Base-by-base conservation (phyloP, 2,113 vertebrate genomes). In the Eulemur macaco region DNA sequence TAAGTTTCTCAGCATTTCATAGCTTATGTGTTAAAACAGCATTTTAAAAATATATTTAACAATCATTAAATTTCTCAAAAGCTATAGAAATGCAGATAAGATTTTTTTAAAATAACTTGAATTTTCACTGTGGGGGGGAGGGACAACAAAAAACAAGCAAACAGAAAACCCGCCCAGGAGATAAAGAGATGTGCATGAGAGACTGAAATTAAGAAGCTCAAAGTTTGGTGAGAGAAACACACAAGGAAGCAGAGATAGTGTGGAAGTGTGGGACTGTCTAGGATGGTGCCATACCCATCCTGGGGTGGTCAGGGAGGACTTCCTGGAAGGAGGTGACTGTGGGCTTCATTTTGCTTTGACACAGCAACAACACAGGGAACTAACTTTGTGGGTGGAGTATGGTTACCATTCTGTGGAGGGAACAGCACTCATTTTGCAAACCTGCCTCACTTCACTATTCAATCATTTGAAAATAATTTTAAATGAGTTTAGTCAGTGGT, bases 1-100 rank as follows among this genome's bases (percentile, higher is more conserved):
- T 63, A 31, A n/a, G 21, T 91, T 96, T 95, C 17, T 89, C 13
- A 76, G 63, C 69, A n/a, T 91, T 88, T 47, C 66, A 71, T n/a
- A 81, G n/a, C n/a, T 90, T 80, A 63, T 21, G 25, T 56, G 31
- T 66, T 92, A 68, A 92, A 76, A 31, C 1, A 81, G 31, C 6
- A 58, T 82, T 80, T 6, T 6, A 56, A 71, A 77, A 50, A 64
- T 50, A 23, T 6, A 23, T 64, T 20, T 54, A 23, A 64, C 56
- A 29, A 39, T 8, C 5, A 10, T 34, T 27, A 54, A n/a, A 77
- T 69, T 54, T 77, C 42, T 52, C 58, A 69, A 74, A 83, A 76
- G 31, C 6, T 76, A 4, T 6, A 66, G 17, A 71, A 25, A 63
- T 50, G 15, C 0, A 14, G 8, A 6, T 42, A 58, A 39, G 29